Evolutionary conservation across 2,797 vertebrate genomes (phyloP).

Genomic region (Labeo calbasu): DNA sequence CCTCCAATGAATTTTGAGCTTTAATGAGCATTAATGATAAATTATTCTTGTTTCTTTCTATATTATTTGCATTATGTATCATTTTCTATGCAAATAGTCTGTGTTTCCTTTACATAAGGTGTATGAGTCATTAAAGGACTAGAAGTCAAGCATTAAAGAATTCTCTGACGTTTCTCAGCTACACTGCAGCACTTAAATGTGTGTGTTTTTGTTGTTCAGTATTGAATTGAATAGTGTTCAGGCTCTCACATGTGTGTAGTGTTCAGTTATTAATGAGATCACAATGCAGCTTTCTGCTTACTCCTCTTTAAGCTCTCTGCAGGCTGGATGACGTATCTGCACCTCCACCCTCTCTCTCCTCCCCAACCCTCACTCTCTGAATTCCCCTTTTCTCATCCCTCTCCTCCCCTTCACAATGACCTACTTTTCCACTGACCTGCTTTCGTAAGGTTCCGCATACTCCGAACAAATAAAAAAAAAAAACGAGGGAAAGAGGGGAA

Average conservation of each 20-base stretch:
- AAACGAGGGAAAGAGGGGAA: neutral
- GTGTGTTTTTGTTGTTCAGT: neutral
- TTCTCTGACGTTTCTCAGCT: neutral
- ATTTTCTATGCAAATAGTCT: neutral
- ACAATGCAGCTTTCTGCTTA: conserved; percentile 20
- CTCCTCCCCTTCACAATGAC: conserved; percentile 70
- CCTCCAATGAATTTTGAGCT: neutral
- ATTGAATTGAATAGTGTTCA: neutral
- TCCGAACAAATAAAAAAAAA: conserved; percentile 40
- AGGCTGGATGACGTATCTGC: conserved; percentile 40
- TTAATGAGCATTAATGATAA: neutral
- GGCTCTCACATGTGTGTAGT: neutral
- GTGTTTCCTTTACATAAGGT: neutral
- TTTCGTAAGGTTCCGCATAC: conserved; percentile 71
- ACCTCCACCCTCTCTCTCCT: conserved; percentile 36
- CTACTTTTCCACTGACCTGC: conserved; percentile 78
- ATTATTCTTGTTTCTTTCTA: neutral
- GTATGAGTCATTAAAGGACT: neutral
- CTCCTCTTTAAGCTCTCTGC: conserved; percentile 43
- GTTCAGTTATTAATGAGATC: conserved; percentile 41
- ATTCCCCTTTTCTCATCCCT: conserved; percentile 45
- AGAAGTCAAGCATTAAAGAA: neutral
- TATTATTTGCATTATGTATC: neutral
- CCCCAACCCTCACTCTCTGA: conserved; percentile 60
- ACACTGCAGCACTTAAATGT: neutral